Conservation (phyloP, 2,888 invertebrate species). For the Tricholauxania praeusta region DNA sequence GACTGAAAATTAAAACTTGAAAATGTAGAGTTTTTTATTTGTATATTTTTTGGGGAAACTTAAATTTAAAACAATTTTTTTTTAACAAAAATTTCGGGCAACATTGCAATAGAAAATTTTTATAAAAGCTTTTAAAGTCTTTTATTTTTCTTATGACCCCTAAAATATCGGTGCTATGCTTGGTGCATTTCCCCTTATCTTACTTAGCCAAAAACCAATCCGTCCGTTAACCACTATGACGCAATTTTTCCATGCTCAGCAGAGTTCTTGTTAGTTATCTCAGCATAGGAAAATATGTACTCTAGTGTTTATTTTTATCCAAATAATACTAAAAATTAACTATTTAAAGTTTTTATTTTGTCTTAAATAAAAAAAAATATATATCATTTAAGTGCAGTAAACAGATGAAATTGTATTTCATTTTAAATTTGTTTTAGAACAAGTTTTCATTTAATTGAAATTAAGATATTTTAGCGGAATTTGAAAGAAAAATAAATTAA, state of each 20-base stretch:
- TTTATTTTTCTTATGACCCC: neutral
- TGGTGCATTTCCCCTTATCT: conserved; percentile 11
- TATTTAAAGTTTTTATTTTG: no score
- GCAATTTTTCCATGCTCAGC: no score
- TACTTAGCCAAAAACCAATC: no score
- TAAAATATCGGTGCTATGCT: conserved; percentile 23
- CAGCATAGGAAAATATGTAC: no score
- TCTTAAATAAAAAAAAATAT: no score
- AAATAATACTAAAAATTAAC: no score
- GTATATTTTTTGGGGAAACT: conserved; percentile 9
- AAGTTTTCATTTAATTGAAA: neutral
- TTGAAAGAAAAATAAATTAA: neutral
- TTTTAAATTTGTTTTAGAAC: neutral
- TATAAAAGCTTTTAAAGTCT: conserved; percentile 23
- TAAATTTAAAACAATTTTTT: conserved; percentile 4
- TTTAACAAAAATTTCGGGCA: conserved; percentile 55
- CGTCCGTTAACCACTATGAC: no score
- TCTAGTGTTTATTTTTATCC: no score
- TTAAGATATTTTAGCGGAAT: conserved; percentile 4
- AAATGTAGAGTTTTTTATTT: conserved; percentile 17
- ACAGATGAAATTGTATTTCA: no score
- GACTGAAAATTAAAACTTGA: conserved; percentile 16
- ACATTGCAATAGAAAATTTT: conserved; percentile 56
- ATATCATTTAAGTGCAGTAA: no score
- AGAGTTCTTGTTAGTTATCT: no score